phyloP scores from a whole-genome alignment of 1,140 invertebrate genomes.

The Gonioctena quinquepunctata region DNA sequence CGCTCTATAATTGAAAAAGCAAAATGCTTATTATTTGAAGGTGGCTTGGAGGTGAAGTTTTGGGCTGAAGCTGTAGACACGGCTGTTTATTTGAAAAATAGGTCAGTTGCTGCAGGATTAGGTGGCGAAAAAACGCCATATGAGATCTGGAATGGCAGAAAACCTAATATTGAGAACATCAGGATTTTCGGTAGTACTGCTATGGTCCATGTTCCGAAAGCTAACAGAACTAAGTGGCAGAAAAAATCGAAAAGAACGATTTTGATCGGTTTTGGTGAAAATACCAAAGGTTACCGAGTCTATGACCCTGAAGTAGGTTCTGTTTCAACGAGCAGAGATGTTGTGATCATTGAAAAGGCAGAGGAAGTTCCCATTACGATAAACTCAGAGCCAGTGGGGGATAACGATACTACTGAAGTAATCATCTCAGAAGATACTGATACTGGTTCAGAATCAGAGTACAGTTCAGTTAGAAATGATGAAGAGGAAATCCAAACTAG shows the following conservation, averaged over 20 bases:
- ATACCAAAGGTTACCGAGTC: slow-evolving; percentile 17
- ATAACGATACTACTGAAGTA: too few relatives aligned
- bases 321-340: not conserved
- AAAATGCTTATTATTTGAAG: slow-evolving; percentile 51
- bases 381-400: too few relatives aligned
- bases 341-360: slow-evolving; percentile 13
- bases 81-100: slow-evolving; percentile 39
- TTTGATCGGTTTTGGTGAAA: slow-evolving; percentile 33
- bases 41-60: slow-evolving; percentile 27
- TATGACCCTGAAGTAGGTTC: not conserved
- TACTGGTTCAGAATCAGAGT: slow-evolving; percentile 13
- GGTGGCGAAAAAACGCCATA: slow-evolving; percentile 19
- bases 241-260: slow-evolving; percentile 33
- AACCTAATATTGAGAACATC: slow-evolving; percentile 41
- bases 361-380: too few relatives aligned
- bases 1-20: slow-evolving; percentile 52
- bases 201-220: slow-evolving; percentile 44
- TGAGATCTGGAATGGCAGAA: slow-evolving; percentile 30
- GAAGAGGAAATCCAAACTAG: not conserved
- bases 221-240: slow-evolving; percentile 35
- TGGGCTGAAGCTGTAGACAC: slow-evolving; percentile 37
- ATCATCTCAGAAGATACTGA: not conserved
- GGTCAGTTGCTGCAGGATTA: not conserved
- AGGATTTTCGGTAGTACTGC: slow-evolving; percentile 42
- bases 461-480: not conserved